Evolutionary conservation across 1,140 invertebrate species (phyloP).

Genomic region (Caenorhabditis brenneri): DNA sequence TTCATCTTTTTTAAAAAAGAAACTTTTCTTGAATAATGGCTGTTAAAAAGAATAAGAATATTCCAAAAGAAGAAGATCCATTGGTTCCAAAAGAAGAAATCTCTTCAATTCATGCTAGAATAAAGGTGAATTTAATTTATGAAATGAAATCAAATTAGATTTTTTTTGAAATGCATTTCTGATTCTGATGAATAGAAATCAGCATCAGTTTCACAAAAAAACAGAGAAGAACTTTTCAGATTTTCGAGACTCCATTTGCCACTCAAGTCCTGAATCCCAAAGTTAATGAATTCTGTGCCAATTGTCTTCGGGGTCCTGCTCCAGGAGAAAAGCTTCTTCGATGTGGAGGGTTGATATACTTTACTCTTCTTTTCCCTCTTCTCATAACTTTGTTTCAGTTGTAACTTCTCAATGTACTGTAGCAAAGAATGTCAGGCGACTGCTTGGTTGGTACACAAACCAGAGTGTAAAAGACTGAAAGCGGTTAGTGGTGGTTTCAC

Average conservation of each 20-base stretch:
- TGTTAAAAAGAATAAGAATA: constrained; percentile 17
- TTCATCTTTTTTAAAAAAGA: background rate
- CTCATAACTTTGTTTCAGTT: constrained; percentile 46
- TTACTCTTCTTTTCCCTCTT: background rate
- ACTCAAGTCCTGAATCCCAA: constrained; percentile 56
- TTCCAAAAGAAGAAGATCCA: constrained; percentile 11
- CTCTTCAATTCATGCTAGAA: constrained; percentile 50
- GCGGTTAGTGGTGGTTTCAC: background rate
- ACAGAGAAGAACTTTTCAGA: constrained; percentile 26
- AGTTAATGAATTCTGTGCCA: constrained; percentile 61
- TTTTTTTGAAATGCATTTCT: too few relatives aligned
- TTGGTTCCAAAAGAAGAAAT: constrained; percentile 30
- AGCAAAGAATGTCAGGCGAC: constrained; percentile 62
- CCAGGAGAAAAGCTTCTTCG: constrained; percentile 54
- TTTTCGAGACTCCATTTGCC: constrained; percentile 62
- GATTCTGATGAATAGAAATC: too few relatives aligned
- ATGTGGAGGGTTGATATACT: constrained; percentile 51
- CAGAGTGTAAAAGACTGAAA: constrained; percentile 61
- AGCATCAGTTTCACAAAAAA: too few relatives aligned
- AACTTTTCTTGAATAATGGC: background rate
- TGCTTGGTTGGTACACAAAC: constrained; percentile 60
- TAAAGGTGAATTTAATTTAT: constrained; percentile 23
- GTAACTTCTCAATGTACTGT: constrained; percentile 62
- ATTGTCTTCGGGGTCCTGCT: constrained; percentile 55
- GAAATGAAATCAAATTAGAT: background rate